Evolutionary conservation across 2,113 vertebrate species (phyloP).

Genomic region (Mobula hypostoma): DNA sequence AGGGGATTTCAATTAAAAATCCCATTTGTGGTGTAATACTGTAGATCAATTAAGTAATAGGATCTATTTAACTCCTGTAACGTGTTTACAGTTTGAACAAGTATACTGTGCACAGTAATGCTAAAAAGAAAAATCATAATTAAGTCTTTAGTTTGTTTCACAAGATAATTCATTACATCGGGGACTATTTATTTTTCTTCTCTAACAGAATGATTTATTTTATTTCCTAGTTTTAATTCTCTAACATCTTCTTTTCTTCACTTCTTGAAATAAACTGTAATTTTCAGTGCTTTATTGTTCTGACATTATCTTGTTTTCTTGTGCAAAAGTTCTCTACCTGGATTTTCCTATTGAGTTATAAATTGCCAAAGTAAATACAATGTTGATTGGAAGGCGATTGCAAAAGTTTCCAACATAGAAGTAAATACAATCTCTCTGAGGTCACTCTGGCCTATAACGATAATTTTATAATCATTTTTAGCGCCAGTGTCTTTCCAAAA

Average conservation of each 20-base stretch:
- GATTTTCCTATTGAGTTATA: not conserved
- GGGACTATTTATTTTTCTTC: not conserved
- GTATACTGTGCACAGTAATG: not conserved
- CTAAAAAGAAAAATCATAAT: not conserved
- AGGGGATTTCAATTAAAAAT: not conserved
- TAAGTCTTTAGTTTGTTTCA: not conserved
- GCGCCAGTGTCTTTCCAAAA: slow-evolving; percentile 57
- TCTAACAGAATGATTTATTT: not conserved
- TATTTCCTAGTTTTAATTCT: not conserved
- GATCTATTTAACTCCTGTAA: not conserved
- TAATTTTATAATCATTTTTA: slow-evolving; percentile 31
- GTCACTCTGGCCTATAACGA: not conserved
- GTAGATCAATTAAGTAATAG: not conserved
- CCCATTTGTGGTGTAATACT: not conserved
- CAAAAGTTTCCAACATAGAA: slow-evolving; percentile 18
- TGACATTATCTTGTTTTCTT: not conserved
- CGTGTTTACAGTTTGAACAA: not conserved
- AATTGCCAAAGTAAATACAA: slow-evolving; percentile 22
- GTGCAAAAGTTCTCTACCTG: too few species aligned
- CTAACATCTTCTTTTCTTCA: not conserved
- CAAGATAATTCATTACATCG: not conserved
- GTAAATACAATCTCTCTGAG: slow-evolving; percentile 6
- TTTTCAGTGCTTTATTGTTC: not conserved
- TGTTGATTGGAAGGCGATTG: slow-evolving; percentile 19
- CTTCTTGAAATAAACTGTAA: not conserved